Evolutionary conservation across 2,888 invertebrate genomes (phyloP).

Genomic region (Sylvicola cinctus): DNA sequence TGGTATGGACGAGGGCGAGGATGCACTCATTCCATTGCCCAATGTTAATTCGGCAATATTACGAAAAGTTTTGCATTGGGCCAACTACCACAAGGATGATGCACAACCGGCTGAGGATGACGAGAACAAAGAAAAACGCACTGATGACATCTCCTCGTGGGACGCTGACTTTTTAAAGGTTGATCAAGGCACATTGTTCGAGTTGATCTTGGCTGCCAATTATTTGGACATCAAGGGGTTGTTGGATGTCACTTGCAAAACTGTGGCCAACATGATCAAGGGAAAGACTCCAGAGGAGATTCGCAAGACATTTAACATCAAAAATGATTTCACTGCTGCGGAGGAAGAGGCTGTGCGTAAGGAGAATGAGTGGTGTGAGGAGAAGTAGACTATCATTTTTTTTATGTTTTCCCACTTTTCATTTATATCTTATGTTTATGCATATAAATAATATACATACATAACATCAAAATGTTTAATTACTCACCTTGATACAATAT

Average conservation of each 20-base stretch:
- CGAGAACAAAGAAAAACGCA: conserved; percentile 94
- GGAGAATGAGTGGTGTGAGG: conserved; percentile 89
- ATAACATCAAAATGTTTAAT: no score
- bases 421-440: neutral
- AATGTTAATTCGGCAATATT: conserved; percentile 95
- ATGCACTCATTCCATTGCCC: conserved; percentile 87
- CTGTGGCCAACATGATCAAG: conserved; percentile 96
- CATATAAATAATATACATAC: no score
- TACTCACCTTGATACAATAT: no score
- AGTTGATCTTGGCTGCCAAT: conserved; percentile 90
- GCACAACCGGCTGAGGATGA: conserved; percentile 92
- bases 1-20: conserved; percentile 80
- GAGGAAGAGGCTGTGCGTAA: conserved; percentile 97
- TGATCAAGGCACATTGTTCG: conserved; percentile 90
- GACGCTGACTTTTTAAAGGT: conserved; percentile 98
- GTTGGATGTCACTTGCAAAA: conserved; percentile 94
- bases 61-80: conserved; percentile 85
- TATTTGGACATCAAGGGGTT: conserved; percentile 91
- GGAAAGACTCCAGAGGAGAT: conserved; percentile 97
- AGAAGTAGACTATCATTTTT: conserved; percentile 34
- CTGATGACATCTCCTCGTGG: conserved; percentile 98
- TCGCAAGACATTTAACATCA: conserved; percentile 90
- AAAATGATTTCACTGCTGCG: conserved; percentile 86
- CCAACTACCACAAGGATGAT: conserved; percentile 86
- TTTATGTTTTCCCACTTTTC: neutral